Base-by-base conservation (phyloP, 64 coral and sea anemone genomes). In the Pachyseris speciosa region DNA sequence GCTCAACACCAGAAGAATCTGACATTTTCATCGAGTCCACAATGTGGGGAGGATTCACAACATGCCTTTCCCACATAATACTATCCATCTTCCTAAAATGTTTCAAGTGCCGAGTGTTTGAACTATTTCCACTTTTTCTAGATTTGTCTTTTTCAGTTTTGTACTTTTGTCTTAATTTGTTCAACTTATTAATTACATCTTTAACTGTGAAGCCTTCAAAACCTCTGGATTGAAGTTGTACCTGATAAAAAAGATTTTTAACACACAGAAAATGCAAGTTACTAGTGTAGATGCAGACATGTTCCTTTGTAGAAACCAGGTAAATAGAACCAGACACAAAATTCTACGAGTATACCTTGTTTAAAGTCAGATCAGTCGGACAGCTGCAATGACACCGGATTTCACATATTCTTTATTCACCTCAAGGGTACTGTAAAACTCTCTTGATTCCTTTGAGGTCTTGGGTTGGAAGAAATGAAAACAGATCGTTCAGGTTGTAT, bases 81-180 rank as follows among this genome's bases (percentile, higher is more conserved):
- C 15, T 34, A 28, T 72, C 69, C 25, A 72, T 72, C 24, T 28
- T 72, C 30, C 69, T 72, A 34, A 72, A 72, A 16, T 37, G 39
- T 39, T 72, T 72, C 69, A 19, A 72, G 16, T 27, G 31, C 39
- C 31, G 31, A 39, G 30, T 31, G 31, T 31, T 37, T 5, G 69
- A 27, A 16, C 69, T 28, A 72, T 28, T 36, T 30, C 69, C 69
- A 39, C 69, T 72, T 72, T 19, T 72, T 72, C 33, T 72, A 39
- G 30, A 72, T 72, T 72, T 72, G 69, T 72, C 69, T 39, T 72
- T 72, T 72, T 72, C 69, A 31, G 31, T 72, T 72, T 72, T 72
- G 31, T 72, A 72, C 69, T 72, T 72, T 28, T 72, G 69, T 28
- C 69, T 4, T 9, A 72, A 72, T 36, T 72, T 72, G 8, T 72